phyloP scores from a whole-genome alignment of 2,797 vertebrate species.

The Eospalax fontanierii region DNA sequence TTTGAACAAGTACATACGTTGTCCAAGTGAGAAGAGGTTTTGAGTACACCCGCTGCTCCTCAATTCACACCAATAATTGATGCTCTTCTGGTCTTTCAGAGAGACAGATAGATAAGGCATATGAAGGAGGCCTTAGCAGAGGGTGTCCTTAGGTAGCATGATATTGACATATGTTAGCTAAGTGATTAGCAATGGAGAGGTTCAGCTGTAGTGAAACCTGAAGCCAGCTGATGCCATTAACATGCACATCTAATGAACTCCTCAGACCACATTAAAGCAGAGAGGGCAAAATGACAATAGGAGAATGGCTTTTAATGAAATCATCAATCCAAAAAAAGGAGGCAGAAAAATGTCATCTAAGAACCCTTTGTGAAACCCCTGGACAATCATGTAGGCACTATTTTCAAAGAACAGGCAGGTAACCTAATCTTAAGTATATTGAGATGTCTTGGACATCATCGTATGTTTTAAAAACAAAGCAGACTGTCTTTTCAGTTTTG shows the following conservation, averaged over 20 bases:
- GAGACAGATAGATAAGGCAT: conserved; percentile 62
- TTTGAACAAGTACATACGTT: conserved; percentile 57
- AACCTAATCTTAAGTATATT: not conserved
- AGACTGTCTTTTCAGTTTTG: not conserved
- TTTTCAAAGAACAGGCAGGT: conserved; percentile 21
- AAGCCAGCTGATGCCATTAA: conserved; percentile 77
- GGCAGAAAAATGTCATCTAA: not conserved
- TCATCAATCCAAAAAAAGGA: conserved; percentile 70
- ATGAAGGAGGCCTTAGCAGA: conserved; percentile 58
- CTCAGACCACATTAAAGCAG: conserved; percentile 65
- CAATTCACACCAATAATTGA: conserved; percentile 60
- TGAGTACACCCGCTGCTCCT: not conserved
- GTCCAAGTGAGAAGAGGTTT: conserved; percentile 53
- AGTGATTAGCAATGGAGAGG: conserved; percentile 75
- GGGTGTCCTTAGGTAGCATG: conserved; percentile 29
- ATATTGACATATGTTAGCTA: conserved; percentile 68
- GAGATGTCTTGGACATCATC: not conserved
- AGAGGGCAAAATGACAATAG: conserved; percentile 71
- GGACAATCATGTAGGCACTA: not conserved
- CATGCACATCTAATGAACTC: conserved; percentile 72
- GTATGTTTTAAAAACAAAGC: not conserved
- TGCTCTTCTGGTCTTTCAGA: conserved; percentile 64
- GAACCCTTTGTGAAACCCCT: conserved; percentile 39
- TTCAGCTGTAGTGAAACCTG: conserved; percentile 73
- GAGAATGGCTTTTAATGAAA: conserved; percentile 79